Evolutionary conservation across 92 coral and sea anemone species (phyloP).

Genomic region (Palythoa caribaeorum): DNA sequence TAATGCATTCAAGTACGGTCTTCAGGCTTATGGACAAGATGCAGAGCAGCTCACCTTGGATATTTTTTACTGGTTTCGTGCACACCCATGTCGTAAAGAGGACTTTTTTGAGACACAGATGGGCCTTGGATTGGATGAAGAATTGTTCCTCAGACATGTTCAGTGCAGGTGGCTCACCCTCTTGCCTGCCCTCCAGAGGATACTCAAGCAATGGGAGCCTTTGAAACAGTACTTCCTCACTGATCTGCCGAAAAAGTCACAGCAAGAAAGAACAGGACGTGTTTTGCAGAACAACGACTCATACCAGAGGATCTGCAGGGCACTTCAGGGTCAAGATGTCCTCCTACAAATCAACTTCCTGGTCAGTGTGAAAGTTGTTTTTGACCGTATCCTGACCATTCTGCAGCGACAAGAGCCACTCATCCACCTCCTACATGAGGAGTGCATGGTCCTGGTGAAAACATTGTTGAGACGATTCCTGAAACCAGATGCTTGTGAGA

Average conservation of each 20-base stretch:
- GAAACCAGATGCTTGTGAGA: constrained; percentile 33
- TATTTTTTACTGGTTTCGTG: constrained; percentile 16
- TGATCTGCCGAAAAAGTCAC: constrained; percentile 19
- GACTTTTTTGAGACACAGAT: constrained; percentile 32
- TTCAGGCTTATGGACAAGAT: constrained; percentile 31
- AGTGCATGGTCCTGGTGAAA: constrained; percentile 26
- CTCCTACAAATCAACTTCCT: constrained; percentile 32
- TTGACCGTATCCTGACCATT: constrained; percentile 19
- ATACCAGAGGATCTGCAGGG: constrained; percentile 27
- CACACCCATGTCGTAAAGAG: constrained; percentile 40
- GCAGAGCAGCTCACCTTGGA: constrained; percentile 43
- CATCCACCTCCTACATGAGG: constrained; percentile 21
- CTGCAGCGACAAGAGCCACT: constrained; percentile 25
- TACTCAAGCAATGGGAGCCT: constrained; percentile 39
- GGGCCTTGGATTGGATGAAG: constrained; percentile 39
- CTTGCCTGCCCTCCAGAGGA: constrained; percentile 34
- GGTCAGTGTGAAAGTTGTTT: constrained; percentile 33
- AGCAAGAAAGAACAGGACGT: constrained; percentile 31
- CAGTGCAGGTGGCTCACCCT: constrained; percentile 8
- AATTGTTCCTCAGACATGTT: constrained; percentile 17
- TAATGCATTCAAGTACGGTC: constrained; percentile 30
- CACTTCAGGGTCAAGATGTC: constrained; percentile 24
- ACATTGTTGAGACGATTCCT: constrained; percentile 23
- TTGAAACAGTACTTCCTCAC: constrained; percentile 25
- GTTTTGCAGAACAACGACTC: constrained; percentile 36